These are phyloP conservation scores for Cylas formicarius DNA, from an alignment of 1,140 invertebrate genomes.

Conservation along the genomic window DNA sequence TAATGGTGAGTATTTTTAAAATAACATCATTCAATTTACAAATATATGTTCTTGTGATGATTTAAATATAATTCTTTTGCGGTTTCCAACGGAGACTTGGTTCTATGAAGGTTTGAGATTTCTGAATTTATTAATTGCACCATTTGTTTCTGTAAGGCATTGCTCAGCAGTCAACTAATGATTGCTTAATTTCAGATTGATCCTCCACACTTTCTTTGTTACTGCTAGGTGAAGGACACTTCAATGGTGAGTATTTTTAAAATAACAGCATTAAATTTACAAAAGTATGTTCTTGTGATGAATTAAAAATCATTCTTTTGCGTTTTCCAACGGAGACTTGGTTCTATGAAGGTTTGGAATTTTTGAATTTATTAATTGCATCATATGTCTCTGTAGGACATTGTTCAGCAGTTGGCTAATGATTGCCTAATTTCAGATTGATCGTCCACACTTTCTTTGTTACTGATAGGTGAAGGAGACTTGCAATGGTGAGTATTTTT, in stretches of 20 bases:
- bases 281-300: constrained; percentile 1
- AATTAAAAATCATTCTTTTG: constrained; percentile 17
- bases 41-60: constrained; percentile 5
- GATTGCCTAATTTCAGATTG: no score
- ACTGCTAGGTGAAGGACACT: constrained; percentile 19
- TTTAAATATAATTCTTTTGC: constrained; percentile 16
- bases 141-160: no score
- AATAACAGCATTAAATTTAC: constrained; percentile 3
- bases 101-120: constrained; percentile 12
- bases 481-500: constrained; percentile 3
- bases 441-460: constrained; percentile 26
- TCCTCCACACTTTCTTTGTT: constrained; percentile 24
- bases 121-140: constrained; percentile 3
- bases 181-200: no score
- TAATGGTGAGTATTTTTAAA: no score
- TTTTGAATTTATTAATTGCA: constrained; percentile 1
- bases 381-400: no score
- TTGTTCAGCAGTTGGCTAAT: no score
- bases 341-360: constrained; percentile 13
- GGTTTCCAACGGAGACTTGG: constrained; percentile 20
- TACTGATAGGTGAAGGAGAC: constrained; percentile 24
- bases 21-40: constrained; percentile 2
- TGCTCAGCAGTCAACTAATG: no score
- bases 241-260: constrained; percentile 3
- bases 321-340: constrained; percentile 20